Base-by-base conservation (phyloP, 2,113 vertebrate genomes). In the Scolopax mira region DNA sequence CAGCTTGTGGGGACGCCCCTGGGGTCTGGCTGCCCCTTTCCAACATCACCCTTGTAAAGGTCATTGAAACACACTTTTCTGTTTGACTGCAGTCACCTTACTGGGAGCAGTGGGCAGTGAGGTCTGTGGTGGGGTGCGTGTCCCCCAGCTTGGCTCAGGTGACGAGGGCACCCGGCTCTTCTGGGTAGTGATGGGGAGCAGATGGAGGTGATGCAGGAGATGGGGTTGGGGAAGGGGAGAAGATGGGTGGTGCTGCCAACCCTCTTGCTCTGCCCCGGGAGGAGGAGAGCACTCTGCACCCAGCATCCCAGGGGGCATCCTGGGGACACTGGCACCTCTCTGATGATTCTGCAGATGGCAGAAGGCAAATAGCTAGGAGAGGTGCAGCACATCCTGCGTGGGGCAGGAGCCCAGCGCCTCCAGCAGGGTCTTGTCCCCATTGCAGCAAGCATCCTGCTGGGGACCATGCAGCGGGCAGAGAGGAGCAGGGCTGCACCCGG, bases 1-100 rank as follows among this genome's bases (percentile, higher is more conserved):
- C 21, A 3, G 41, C 57, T 31, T 7, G 18, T 10, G 0, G 1
- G 49, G 62, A 4, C 0, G 2, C 1, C 19, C 52, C 48, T 2
- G 7, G 35, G 83, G 18, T 78, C 81, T 6, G 67, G 6, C 58
- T 61, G 84, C 60, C 39, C 75, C 82, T 60, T 42, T 7, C 66
- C 82, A 42, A 3, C 44, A 6, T 8, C 60, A 2, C 27, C 1
- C 39, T n/a, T 1, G 46, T 1, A 17, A 41, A 65, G 64, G 69
- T n/a, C 24, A 0, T 18, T 0, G 74, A 14, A 55, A 33, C 1
- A 1, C 5, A 21, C 61, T 39, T 48, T 84, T 55, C 85, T 91
- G 27, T 75, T 12, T 46, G 61, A 12, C 37, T 39, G 79, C 81
- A 46, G 88, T 30, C 64, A 0, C 90, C 73, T 84, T 11, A 49